These are phyloP conservation scores for Amorpha juglandis DNA, from an alignment of 2,888 invertebrate species.

Conservation along the genomic window DNA sequence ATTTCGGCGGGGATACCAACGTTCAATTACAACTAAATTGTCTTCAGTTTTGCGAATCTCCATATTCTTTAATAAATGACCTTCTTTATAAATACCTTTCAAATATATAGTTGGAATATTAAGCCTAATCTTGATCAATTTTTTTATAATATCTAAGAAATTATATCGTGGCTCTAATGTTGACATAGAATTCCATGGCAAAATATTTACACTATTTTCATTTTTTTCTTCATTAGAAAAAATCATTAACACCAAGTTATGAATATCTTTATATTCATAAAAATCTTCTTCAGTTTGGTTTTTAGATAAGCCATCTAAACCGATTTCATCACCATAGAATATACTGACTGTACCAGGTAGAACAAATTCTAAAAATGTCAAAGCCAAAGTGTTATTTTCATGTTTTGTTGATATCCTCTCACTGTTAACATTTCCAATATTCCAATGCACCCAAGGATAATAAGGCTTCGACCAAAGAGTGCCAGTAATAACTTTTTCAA, in stretches of 20 bases:
- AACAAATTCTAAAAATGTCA: slow-evolving; percentile 89
- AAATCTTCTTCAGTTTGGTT: slow-evolving; percentile 83
- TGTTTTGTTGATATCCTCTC: slow-evolving; percentile 84
- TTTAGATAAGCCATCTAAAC: slow-evolving; percentile 83
- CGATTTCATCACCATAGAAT: slow-evolving; percentile 96
- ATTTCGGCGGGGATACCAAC: slow-evolving; percentile 91
- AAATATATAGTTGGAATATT: slow-evolving; percentile 89
- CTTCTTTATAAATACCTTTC: slow-evolving; percentile 87
- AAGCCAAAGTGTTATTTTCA: slow-evolving; percentile 87
- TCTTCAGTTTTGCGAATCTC: slow-evolving; percentile 86
- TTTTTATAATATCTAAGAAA: slow-evolving; percentile 82
- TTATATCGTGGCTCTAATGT: slow-evolving; percentile 76
- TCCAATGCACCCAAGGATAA: slow-evolving; percentile 93
- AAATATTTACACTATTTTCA: slow-evolving; percentile 65
- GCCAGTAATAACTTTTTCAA: slow-evolving; percentile 83
- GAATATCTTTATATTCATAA: slow-evolving; percentile 85
- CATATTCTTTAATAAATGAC: slow-evolving; percentile 86
- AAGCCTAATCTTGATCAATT: slow-evolving; percentile 85
- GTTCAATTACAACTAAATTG: slow-evolving; percentile 88
- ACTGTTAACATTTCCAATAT: slow-evolving; percentile 86
- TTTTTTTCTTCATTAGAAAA: slow-evolving; percentile 79
- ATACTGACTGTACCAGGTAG: slow-evolving; percentile 94
- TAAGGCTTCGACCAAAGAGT: slow-evolving; percentile 85
- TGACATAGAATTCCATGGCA: slow-evolving; percentile 87
- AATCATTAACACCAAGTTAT: slow-evolving; percentile 89